Evolutionary conservation across 2,888 invertebrate species (phyloP).

Genomic region (Cistogaster globosa): DNA sequence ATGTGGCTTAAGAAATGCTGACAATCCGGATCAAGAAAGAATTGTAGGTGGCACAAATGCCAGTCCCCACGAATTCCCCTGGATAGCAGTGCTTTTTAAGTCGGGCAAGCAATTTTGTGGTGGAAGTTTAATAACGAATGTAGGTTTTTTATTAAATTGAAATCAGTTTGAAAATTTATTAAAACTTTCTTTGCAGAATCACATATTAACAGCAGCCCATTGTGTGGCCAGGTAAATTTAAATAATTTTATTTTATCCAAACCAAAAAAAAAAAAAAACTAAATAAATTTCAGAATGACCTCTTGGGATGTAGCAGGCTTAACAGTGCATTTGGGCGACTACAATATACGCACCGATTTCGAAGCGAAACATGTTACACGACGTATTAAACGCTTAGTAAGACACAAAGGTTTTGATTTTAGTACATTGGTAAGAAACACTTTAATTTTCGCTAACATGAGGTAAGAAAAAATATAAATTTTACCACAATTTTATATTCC

Average conservation of each 20-base stretch:
- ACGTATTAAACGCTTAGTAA: slow-evolving; percentile 91
- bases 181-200: slow-evolving; percentile 78
- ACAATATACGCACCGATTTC: slow-evolving; percentile 89
- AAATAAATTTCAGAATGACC: slow-evolving; percentile 87
- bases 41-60: slow-evolving; percentile 94
- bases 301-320: slow-evolving; percentile 93
- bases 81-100: slow-evolving; percentile 93
- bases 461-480: neutral
- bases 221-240: slow-evolving; percentile 92
- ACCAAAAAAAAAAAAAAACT: neutral
- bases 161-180: neutral
- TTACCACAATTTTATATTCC: neutral
- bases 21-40: slow-evolving; percentile 88
- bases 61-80: slow-evolving; percentile 92
- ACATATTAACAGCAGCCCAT: slow-evolving; percentile 93
- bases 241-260: neutral
- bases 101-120: slow-evolving; percentile 94
- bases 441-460: neutral
- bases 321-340: slow-evolving; percentile 91
- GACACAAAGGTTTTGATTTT: slow-evolving; percentile 92
- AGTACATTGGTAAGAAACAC: slow-evolving; percentile 87
- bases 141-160: slow-evolving; percentile 20
- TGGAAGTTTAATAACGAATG: slow-evolving; percentile 90
- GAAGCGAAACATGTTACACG: slow-evolving; percentile 91
- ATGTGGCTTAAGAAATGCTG: slow-evolving; percentile 92